phyloP scores from a whole-genome alignment of 2,888 invertebrate genomes.

The Limulus polyphemus region DNA sequence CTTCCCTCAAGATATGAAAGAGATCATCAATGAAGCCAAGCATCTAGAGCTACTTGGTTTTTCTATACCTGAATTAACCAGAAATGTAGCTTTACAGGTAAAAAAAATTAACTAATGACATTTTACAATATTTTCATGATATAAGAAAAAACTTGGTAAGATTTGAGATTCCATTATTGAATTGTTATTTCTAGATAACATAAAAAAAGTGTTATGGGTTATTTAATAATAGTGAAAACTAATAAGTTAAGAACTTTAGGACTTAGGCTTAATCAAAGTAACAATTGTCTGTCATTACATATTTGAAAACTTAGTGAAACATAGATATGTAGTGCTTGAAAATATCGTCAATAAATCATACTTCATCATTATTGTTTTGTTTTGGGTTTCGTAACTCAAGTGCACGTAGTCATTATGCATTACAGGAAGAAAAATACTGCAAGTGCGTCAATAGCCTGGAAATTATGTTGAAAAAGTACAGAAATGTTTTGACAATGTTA shows the following conservation, averaged over 20 bases:
- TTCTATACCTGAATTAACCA: slow-evolving; percentile 38
- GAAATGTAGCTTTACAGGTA: slow-evolving; percentile 40
- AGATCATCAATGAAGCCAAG: slow-evolving; percentile 40
- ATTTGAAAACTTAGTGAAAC: too few species aligned
- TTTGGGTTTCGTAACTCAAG: too few species aligned
- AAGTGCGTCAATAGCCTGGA: slow-evolving; percentile 36
- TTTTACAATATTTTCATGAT: slow-evolving; percentile 22
- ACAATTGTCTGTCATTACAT: too few species aligned
- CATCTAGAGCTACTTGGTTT: slow-evolving; percentile 40
- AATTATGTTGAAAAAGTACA: slow-evolving; percentile 44
- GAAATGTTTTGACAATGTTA: slow-evolving; percentile 49
- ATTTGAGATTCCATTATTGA: too few species aligned
- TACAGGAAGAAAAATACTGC: slow-evolving; percentile 35
- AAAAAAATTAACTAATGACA: neutral
- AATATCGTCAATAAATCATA: too few species aligned
- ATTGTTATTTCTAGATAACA: too few species aligned
- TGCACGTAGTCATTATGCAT: neutral
- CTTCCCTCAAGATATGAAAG: slow-evolving; percentile 37
- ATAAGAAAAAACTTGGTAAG: neutral
- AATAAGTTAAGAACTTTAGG: too few species aligned
- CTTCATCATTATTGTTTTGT: too few species aligned
- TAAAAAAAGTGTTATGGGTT: too few species aligned
- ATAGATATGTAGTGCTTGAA: too few species aligned
- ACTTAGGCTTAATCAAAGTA: too few species aligned
- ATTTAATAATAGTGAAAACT: too few species aligned